phyloP scores from a whole-genome alignment of 2,113 vertebrate species.

The Microtus pennsylvanicus region DNA sequence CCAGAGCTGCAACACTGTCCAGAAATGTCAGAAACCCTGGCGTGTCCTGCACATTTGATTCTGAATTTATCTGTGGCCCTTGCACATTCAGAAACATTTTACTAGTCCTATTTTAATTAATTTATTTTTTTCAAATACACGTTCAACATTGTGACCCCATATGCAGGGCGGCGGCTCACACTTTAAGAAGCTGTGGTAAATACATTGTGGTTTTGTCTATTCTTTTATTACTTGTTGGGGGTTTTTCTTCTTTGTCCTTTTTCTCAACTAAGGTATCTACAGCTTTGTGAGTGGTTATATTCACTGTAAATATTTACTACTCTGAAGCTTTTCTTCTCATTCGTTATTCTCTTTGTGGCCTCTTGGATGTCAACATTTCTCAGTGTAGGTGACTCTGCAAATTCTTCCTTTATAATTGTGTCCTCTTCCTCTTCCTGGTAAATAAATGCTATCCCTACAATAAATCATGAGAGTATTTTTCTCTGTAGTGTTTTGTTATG shows the following conservation, averaged over 20 bases:
- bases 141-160: not conserved
- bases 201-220: not conserved
- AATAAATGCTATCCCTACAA: not conserved
- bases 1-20: too few species aligned
- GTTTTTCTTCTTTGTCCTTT: not conserved
- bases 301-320: not conserved
- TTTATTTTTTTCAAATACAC: not conserved
- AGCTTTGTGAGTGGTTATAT: not conserved
- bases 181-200: not conserved
- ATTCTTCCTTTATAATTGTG: slow-evolving; percentile 27
- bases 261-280: slow-evolving; percentile 26
- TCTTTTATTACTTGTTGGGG: slow-evolving; percentile 24
- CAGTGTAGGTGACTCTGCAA: not conserved
- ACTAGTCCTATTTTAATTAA: not conserved
- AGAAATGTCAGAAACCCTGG: not conserved
- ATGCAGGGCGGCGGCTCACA: not conserved
- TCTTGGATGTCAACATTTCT: slow-evolving; percentile 24
- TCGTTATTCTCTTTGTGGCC: slow-evolving; percentile 16
- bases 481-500: not conserved
- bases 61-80: not conserved
- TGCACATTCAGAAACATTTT: not conserved
- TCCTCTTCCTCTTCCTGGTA: not conserved
- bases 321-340: not conserved
- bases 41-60: not conserved
- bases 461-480: slow-evolving; percentile 50